Evolutionary conservation across 2,113 vertebrate genomes (phyloP), one percentile per base, ranked within the genome.

Genomic region (Vanacampus margaritifer): DNA sequence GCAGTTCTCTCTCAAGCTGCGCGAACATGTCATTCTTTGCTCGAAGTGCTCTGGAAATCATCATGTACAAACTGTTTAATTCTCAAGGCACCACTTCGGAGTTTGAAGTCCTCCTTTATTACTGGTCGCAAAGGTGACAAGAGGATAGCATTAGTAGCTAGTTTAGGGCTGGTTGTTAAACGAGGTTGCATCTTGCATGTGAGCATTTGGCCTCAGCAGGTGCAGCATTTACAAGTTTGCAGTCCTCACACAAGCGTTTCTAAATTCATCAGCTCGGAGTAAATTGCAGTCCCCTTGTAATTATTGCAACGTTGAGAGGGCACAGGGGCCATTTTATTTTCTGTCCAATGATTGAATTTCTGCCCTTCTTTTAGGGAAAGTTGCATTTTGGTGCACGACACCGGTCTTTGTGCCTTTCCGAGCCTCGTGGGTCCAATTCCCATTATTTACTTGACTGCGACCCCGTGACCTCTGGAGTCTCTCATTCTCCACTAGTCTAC

Each of bases 401-500:
- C 78, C 61, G 7, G 69, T 74, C 86, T 84, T 74, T 84, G 88
- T 86, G 84, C 71, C 86, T 85, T 83, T 82, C 68, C 68, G 39
- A 82, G 69, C 79, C 85, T 74, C 78, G 19, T 57, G 79, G 84
- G 86, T 89, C 83, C 87, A 90, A 89, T 89, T 84, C 83, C 86
- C 77, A 89, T 89, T 89, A 90, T 91, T 89, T 89, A 88, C 90
- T 88, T 88, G 84, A 88, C 88, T 86, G 79, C 86, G 87, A 89
- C 86, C 88, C 86, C 53, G 68, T 84, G 83, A 89, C 87, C 88
- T 75, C 67, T 65, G 68, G 73, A 89, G 82, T 87, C 86, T 88
- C 78, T 83, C 84, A 84, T 83, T 86, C 82, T 89, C 78, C 73
- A 74, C 69, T 66, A 85, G 73, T 73, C 85, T 79, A 75, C 79